phyloP scores from a whole-genome alignment of 2,113 vertebrate genomes.

The Anolis sagrei region DNA sequence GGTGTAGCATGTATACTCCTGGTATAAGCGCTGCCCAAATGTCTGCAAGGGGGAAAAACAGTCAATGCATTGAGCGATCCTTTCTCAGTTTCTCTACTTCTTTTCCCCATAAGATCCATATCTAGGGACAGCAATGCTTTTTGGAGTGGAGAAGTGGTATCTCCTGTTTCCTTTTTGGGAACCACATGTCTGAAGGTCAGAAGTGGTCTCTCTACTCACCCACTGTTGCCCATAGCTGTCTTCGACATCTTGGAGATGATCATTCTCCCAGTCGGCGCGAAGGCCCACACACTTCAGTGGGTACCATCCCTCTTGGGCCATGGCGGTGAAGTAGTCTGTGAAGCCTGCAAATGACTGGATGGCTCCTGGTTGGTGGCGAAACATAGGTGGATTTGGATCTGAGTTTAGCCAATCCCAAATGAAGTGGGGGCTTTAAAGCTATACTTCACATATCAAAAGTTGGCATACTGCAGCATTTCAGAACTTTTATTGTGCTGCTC shows the following conservation, averaged over 20 bases:
- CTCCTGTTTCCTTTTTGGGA: neutral
- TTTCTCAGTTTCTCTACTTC: too few relatives aligned
- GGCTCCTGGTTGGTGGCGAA: constrained; percentile 68
- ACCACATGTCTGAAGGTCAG: neutral
- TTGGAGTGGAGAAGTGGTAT: neutral
- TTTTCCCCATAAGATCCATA: too few relatives aligned
- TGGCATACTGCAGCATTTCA: too few relatives aligned
- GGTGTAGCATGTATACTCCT: constrained; percentile 86
- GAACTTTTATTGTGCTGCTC: neutral
- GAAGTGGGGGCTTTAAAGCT: neutral
- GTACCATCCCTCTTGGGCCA: constrained; percentile 89
- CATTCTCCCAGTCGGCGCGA: constrained; percentile 81
- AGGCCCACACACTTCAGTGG: constrained; percentile 83
- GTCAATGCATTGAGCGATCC: too few relatives aligned
- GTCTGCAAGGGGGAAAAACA: constrained; percentile 65
- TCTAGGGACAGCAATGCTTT: neutral
- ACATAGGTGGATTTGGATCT: neutral
- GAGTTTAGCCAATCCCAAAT: neutral
- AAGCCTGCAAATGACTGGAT: constrained; percentile 88
- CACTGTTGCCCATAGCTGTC: constrained; percentile 89
- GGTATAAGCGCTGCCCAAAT: constrained; percentile 83
- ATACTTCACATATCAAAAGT: too few relatives aligned
- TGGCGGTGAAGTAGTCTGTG: constrained; percentile 84
- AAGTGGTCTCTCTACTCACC: constrained; percentile 66
- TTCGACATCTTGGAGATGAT: constrained; percentile 81